Evolutionary conservation across 2,888 invertebrate genomes (phyloP).

Genomic region (Petrolisthes cinctipes): DNA sequence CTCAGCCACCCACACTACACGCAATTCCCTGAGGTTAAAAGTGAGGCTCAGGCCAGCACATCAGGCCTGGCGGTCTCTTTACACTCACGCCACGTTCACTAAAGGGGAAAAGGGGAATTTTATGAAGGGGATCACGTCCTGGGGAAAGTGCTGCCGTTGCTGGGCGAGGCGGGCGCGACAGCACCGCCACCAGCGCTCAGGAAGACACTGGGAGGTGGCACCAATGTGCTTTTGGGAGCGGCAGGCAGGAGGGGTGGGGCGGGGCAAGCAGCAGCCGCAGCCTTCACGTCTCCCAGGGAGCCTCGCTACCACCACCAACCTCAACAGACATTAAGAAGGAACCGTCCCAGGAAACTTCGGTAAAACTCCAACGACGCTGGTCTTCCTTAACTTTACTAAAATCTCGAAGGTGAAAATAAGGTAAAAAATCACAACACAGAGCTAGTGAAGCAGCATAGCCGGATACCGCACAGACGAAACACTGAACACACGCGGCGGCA

Average conservation of each 20-base stretch:
- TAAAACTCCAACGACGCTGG: conserved; percentile 24
- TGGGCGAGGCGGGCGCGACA: conserved; percentile 6
- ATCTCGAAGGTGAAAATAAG: conserved; percentile 53
- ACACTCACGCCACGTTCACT: conserved; percentile 46
- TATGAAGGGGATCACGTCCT: conserved; percentile 21
- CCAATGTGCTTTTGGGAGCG: conserved; percentile 7
- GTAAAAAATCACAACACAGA: conserved; percentile 57
- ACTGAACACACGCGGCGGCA: conserved; percentile 46
- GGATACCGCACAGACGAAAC: conserved; percentile 46
- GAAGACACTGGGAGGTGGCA: not conserved
- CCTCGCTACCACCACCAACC: conserved; percentile 40
- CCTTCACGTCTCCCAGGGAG: conserved; percentile 34
- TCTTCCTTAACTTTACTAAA: conserved; percentile 37
- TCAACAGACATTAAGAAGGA: conserved; percentile 34
- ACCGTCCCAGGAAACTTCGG: conserved; percentile 16
- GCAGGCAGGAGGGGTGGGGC: conserved; percentile 30
- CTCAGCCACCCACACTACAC: not conserved
- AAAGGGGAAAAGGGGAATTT: conserved; percentile 30
- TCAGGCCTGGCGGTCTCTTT: conserved; percentile 31
- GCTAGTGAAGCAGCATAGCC: conserved; percentile 50
- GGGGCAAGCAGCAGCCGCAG: conserved; percentile 46
- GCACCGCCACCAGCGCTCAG: conserved; percentile 5
- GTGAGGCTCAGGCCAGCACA: not conserved
- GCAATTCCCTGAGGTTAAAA: not conserved
- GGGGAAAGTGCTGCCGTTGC: not conserved